Percentiles rank a stretch among this genome's conserved stretches.
phyloP scores from a whole-genome alignment of 2,797 vertebrate species.

The Lagodon rhomboides region DNA sequence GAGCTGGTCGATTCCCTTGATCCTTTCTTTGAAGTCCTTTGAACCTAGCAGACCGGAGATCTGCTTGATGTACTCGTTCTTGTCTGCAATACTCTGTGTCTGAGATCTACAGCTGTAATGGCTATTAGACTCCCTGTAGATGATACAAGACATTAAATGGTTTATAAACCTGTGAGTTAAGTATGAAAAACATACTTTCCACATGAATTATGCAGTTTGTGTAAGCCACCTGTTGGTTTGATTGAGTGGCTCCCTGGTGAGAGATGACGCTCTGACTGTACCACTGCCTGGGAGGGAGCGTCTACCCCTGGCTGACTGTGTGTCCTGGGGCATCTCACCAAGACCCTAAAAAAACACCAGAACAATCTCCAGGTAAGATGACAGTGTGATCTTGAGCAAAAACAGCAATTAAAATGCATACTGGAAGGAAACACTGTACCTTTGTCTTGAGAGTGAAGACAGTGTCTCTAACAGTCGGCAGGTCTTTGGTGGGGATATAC shows the following conservation, averaged over 20 bases:
- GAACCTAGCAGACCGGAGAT: conserved; percentile 86
- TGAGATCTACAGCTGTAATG: conserved; percentile 82
- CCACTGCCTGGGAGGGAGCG: conserved; percentile 89
- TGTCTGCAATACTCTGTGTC: conserved; percentile 87
- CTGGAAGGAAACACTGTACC: conserved; percentile 75
- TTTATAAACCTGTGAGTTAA: conserved; percentile 14
- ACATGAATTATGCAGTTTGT: conserved; percentile 5
- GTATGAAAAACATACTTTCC: background rate
- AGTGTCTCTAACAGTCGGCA: conserved; percentile 89
- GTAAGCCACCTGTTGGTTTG: conserved; percentile 84
- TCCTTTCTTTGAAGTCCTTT: conserved; percentile 93
- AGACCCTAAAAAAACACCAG: conserved; percentile 85
- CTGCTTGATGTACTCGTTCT: conserved; percentile 88
- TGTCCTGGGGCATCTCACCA: conserved; percentile 91
- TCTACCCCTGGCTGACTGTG: conserved; percentile 90
- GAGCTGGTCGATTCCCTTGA: conserved; percentile 91
- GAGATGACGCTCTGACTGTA: conserved; percentile 88
- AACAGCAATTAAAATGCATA: background rate
- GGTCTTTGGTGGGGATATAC: conserved; percentile 89
- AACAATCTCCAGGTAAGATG: conserved; percentile 30
- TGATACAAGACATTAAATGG: conserved; percentile 18
- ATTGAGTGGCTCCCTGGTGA: conserved; percentile 87
- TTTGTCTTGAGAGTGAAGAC: conserved; percentile 90
- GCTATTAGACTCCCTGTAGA: conserved; percentile 74
- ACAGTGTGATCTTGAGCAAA: background rate